Evolutionary conservation across 2,797 vertebrate genomes (phyloP), one percentile per base, ranked within the genome.

Genomic region (Phataginus tetradactyla): DNA sequence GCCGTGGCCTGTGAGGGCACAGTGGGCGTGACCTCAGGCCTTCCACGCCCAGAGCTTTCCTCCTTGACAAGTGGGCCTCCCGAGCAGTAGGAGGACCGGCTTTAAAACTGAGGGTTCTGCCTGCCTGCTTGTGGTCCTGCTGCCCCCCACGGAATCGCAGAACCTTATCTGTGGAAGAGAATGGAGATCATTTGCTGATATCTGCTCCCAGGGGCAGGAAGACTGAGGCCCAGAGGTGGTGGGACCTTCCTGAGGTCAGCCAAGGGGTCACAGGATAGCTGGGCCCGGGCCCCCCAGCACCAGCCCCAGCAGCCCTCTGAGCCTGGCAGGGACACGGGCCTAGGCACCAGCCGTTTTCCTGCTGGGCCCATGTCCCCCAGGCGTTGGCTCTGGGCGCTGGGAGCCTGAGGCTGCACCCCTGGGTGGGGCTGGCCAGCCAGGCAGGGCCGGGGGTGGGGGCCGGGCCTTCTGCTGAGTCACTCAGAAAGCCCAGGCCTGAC

Each of bases 391-490:
- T 34, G 77, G 84, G 49, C 1, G 0, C 10, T 3, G 37, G 63
- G 14, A 23, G 37, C 45, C 83, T 0, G 37, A 20, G 74, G 59
- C 74, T 42, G 66, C 74, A 42, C 49, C 59, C 84, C 77, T 18
- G 61, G 39, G 37, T 5, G 0, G 34, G 34, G 80, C 91, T 4
- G 51, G 75, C 42, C 81, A 27, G 66, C 71, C 78, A 10, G 5
- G 0, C 0, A 2, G 0, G 57, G 53, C 21, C 7, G 3, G 6
- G 57, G 53, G 25, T 7, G 3, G 6, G 45, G 72, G 64, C 57
- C 12, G 1, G 57, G 79, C 77, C 90, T 94, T 89, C 59, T 91
- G 95, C 95, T 93, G 96, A 97, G 94, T 95, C 96, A 91, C 92
- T 39, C 21, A 9, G 21, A 0, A 7, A 23, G 59, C 51, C 9